A percentile compares a stretch with the other conserved stretches of the same genome.
Conservation (phyloP, 2,113 vertebrate genomes). For the Oreochromis niloticus region DNA sequence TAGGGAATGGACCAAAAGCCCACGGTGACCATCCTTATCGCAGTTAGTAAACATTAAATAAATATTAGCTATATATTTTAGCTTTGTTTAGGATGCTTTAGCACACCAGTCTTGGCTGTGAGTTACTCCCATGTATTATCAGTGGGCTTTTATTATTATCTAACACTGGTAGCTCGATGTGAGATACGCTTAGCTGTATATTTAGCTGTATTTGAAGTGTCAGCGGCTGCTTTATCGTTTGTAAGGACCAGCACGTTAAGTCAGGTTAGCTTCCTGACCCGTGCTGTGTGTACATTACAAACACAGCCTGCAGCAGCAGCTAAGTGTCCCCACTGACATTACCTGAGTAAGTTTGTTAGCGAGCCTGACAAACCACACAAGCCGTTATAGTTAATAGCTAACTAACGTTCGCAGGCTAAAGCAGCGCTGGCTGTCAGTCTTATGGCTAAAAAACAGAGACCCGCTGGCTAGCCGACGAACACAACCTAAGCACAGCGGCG, state of each 20-base stretch:
- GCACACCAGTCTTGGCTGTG: background rate
- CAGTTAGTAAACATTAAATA: background rate
- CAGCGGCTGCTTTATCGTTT: background rate
- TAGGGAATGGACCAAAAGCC: background rate
- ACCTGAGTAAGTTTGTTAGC: background rate
- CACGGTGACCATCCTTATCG: background rate
- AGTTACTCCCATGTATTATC: background rate
- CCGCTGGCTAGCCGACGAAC: no score
- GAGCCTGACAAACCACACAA: background rate
- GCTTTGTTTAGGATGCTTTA: background rate
- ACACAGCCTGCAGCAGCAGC: background rate
- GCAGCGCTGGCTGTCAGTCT: background rate
- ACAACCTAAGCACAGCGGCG: background rate
- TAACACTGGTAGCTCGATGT: background rate
- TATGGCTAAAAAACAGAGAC: background rate
- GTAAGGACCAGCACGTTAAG: background rate
- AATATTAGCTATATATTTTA: background rate
- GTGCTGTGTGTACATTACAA: background rate
- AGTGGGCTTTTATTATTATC: background rate
- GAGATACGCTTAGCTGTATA: background rate
- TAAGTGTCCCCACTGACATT: background rate
- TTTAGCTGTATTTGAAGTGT: background rate
- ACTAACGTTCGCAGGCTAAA: conserved; percentile 19
- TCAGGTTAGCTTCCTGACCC: background rate
- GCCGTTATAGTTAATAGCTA: conserved; percentile 1